Evolutionary conservation across 1,140 invertebrate genomes (phyloP).

Genomic region (Neodiprion lecontei): DNA sequence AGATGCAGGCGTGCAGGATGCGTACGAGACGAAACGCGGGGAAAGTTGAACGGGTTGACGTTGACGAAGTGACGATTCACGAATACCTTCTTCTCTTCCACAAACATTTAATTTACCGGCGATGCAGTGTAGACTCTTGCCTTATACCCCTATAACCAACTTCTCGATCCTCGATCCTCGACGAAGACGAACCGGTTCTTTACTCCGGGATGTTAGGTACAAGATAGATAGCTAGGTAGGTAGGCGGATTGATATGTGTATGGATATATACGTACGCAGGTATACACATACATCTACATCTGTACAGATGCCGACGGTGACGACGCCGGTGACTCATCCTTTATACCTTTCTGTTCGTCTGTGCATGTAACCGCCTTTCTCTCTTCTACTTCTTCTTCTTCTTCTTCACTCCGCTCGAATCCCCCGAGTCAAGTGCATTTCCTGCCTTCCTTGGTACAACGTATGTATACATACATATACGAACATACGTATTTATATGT

Average conservation of each 20-base stretch:
- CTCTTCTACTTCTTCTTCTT: conserved; percentile 1
- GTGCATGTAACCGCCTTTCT: neutral
- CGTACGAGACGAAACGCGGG: neutral
- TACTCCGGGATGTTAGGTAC: neutral
- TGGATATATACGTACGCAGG: too few relatives aligned
- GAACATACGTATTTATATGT: neutral
- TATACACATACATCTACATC: too few relatives aligned
- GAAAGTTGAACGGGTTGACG: neutral
- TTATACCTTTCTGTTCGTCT: neutral
- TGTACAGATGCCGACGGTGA: neutral
- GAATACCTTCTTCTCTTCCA: neutral
- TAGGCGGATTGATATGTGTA: too few relatives aligned
- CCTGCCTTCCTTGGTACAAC: conserved; percentile 37
- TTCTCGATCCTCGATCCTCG: too few relatives aligned
- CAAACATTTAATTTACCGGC: neutral
- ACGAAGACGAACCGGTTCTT: too few relatives aligned
- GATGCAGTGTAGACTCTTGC: neutral
- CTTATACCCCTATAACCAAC: too few relatives aligned
- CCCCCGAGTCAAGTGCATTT: conserved; percentile 59
- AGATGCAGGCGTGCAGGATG: neutral
- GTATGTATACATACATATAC: too few relatives aligned
- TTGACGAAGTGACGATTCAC: conserved; percentile 3
- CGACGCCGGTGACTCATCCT: neutral
- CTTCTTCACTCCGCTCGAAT: conserved; percentile 24
- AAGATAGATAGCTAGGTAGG: neutral